A percentile compares a stretch with the other conserved stretches of the same genome.
These are phyloP conservation scores for Metallyticus violacea DNA, from an alignment of 2,888 invertebrate genomes.

Conservation along the genomic window DNA sequence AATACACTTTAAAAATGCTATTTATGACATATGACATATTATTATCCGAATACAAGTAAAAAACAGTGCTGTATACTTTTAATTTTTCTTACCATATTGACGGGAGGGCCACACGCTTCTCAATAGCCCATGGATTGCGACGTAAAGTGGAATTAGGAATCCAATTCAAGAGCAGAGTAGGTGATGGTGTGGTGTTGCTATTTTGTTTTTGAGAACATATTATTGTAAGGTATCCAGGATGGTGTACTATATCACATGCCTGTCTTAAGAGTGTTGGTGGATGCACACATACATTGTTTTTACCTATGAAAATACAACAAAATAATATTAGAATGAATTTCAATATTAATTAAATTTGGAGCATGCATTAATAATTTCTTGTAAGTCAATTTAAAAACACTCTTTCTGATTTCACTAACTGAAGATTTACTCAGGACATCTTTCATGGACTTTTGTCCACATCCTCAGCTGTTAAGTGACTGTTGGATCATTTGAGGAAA, in stretches of 20 bases:
- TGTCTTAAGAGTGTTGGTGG: conserved; percentile 82
- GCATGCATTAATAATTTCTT: too few relatives aligned
- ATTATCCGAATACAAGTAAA: too few relatives aligned
- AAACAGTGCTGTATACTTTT: too few relatives aligned
- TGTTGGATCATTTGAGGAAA: too few relatives aligned
- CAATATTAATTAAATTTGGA: too few relatives aligned
- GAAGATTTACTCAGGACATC: too few relatives aligned
- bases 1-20: too few relatives aligned
- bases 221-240: conserved; percentile 89
- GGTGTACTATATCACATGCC: conserved; percentile 80
- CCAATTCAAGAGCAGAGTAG: conserved; percentile 89
- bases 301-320: conserved; percentile 45
- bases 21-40: too few relatives aligned
- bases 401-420: too few relatives aligned
- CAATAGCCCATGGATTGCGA: conserved; percentile 75
- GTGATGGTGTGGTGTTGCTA: conserved; percentile 72
- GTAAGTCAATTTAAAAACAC: too few relatives aligned
- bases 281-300: conserved; percentile 97
- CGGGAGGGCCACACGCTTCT: conserved; percentile 46
- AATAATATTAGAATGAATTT: neutral
- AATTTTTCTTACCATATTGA: neutral
- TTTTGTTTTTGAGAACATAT: conserved; percentile 58
- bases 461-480: too few relatives aligned
- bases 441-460: too few relatives aligned
- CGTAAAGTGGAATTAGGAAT: conserved; percentile 88